Evolutionary conservation across 1,140 invertebrate species (phyloP).

Genomic region (Rhagoletis zephyria): DNA sequence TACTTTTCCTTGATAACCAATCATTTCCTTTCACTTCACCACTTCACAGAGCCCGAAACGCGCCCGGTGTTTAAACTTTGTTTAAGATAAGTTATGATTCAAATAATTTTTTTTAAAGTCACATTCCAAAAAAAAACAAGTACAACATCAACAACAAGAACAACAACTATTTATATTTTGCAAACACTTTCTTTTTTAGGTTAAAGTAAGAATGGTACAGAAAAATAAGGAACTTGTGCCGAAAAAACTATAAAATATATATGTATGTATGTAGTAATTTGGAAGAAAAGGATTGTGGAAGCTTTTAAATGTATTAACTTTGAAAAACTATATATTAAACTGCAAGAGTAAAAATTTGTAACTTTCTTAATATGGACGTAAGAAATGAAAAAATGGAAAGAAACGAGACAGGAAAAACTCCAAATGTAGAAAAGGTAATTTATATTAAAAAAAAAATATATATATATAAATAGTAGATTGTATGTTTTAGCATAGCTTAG

Average conservation of each 20-base stretch:
- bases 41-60: no score
- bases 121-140: background rate
- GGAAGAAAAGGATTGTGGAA: background rate
- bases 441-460: slow-evolving; percentile 6
- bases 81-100: no score
- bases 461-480: background rate
- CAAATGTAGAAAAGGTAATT: slow-evolving; percentile 14
- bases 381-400: background rate
- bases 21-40: no score
- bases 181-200: background rate
- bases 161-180: slow-evolving; percentile 24
- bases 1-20: no score
- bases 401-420: background rate
- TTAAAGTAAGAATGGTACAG: background rate
- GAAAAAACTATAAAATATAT: background rate
- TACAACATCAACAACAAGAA: slow-evolving; percentile 32
- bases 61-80: no score
- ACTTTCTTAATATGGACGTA: background rate
- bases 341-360: background rate
- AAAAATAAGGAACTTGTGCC: background rate
- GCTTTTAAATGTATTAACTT: background rate
- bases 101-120: no score
- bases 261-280: background rate
- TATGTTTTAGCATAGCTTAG: background rate
- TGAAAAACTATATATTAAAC: background rate